Evolutionary conservation across 1,140 invertebrate species (phyloP), one percentile per base, ranked within the genome.

Genomic region (Babylonia areolata): DNA sequence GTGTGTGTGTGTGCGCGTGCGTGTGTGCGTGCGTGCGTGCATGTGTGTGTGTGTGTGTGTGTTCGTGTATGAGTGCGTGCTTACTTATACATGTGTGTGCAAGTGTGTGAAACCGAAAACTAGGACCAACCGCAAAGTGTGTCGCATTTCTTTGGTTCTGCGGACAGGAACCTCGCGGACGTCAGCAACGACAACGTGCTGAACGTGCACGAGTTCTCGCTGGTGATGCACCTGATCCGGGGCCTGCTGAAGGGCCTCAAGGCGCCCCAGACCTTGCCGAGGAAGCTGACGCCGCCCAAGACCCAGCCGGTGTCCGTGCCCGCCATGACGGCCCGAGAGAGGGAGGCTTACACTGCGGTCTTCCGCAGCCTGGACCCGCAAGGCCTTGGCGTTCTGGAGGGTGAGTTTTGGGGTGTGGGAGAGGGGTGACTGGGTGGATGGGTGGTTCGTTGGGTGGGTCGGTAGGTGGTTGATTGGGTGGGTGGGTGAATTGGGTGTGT

Each of bases 111-210:
- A 9, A 12, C 9, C 2, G 0, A 6, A 15, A 6, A 46, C 17
- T 9, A 12, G 46, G 9, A 9, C 17, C 9, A 31, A 28, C n/a
- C 33, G 37, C 31, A 31, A 0, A 2, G 23, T 31, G 11, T 17
- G 17, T 17, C 42, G 12, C 11, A 17, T 83, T 42, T 35, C 28
- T 64, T 64, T 64, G 3, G 3, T 75, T 81, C 79, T 54, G 37
- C 39, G 86, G 88, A 54, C 89, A 93, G 92, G 92, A 92, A 92
- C 83, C 84, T 92, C 15, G 91, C 91, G 28, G 92, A 93, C 87
- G 88, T 92, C 1, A 91, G 88, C 81, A 90, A 92, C 86, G 92
- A 93, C 88, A 93, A 93, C 84, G 87, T 93, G 20, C 85, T 93
- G 35, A 90, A 91, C 88, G 90, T 92, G n/a, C 90, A 91, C 69